Conservation (phyloP, 2,113 vertebrate species). For the Corvus cornix region DNA sequence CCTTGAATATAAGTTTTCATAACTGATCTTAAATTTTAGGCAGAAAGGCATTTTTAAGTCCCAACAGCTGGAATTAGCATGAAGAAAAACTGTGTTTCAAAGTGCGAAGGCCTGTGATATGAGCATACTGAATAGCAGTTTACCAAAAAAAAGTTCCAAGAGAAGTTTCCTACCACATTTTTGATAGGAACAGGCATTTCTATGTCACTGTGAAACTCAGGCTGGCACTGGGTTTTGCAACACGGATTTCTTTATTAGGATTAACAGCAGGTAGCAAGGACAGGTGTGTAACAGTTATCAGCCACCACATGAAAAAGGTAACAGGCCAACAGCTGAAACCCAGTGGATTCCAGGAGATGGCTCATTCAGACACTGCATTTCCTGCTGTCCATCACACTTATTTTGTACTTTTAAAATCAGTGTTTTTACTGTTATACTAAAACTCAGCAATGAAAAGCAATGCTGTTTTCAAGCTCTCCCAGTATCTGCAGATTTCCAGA, state of each 20-base stretch:
- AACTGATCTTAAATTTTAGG: background rate
- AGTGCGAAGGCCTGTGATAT: background rate
- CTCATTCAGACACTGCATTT: background rate
- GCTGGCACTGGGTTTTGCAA: background rate
- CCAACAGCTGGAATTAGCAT: background rate
- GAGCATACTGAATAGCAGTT: background rate
- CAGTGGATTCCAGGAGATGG: background rate
- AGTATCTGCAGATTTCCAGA: background rate
- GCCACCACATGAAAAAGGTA: background rate
- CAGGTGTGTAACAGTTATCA: background rate
- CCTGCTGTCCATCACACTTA: background rate
- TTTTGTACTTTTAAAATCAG: background rate
- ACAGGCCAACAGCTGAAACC: background rate
- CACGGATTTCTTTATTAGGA: background rate
- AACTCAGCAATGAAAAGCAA: background rate
- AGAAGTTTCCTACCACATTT: background rate
- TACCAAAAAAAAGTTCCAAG: background rate
- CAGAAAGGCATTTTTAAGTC: background rate
- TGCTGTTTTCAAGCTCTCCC: background rate
- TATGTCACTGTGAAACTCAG: background rate
- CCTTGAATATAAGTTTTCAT: background rate
- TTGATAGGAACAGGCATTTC: background rate
- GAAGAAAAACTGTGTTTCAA: background rate
- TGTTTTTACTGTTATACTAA: background rate
- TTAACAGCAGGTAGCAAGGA: background rate